Base-by-base conservation (phyloP, 2,888 invertebrate genomes). In the Electrophaes corylata region DNA sequence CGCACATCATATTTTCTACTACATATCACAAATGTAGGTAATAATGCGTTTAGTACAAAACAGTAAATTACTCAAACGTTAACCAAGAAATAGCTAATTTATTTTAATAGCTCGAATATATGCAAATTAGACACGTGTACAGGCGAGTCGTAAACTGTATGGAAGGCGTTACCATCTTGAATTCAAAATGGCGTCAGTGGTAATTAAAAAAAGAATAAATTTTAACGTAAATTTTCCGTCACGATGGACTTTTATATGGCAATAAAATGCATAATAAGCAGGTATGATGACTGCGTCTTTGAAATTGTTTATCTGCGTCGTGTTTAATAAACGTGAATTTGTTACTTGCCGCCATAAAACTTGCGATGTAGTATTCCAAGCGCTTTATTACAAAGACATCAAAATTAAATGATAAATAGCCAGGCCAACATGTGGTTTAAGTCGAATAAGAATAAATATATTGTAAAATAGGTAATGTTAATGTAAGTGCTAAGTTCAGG, bases 141-240 rank as follows among this genome's bases (percentile, higher is more conserved):
- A 57, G 50, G 40, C 49, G 51, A 53, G 61, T 61, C 53, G 62
- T 69, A 61, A 56, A 68, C 56, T 57, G 58, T 61, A 64, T 60
- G 66, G 62, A 50, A 72, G 75, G 75, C 78, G 78, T 73, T 72
- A 75, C 74, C 48, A 18, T 45, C 55, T 49, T 19, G 54, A 57
- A 65, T 62, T 20, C 73, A 80, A 80, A 60, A 79, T 80, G 78
- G 80, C 78, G 62, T 58, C 66, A 10, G 43, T 33, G 37, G 65
- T 70, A 73, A 76, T 78, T 72, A 75, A 75, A 72, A 71, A 64
- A 71, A 65, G 46, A 61, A 69, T 62, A 57, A 70, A 64, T 47
- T 64, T 37, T 64, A 59, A 65, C 65, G 68, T 66, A 71, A 75
- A 75, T 72, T 67, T 70, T 69, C 71, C 65, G 70, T 73, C 75